phyloP scores from a whole-genome alignment of 2,888 invertebrate species.

The Euclidia mi region DNA sequence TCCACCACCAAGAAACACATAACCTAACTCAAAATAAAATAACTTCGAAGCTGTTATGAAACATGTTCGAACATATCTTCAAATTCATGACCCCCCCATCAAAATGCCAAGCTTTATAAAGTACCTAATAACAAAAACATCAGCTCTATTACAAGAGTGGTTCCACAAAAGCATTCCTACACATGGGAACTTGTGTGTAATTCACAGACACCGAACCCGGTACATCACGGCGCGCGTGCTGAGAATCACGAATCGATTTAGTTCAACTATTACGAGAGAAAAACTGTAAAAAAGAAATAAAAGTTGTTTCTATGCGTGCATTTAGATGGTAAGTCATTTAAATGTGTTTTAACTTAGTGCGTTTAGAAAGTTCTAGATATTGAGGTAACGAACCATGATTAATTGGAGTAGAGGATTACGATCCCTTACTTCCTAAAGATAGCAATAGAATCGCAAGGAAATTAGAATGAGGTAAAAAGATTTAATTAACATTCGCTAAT shows the following conservation, averaged over 20 bases:
- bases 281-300: slow-evolving; percentile 27
- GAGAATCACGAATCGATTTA: slow-evolving; percentile 77
- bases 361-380: not conserved
- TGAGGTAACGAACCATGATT: no score
- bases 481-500: no score
- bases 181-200: slow-evolving; percentile 49
- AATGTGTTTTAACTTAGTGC: not conserved
- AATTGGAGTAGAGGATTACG: no score
- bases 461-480: no score
- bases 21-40: no score
- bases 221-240: slow-evolving; percentile 74
- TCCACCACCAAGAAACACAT: no score
- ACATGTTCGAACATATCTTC: no score
- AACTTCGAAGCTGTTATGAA: no score
- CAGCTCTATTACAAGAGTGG: slow-evolving; percentile 10
- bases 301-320: slow-evolving; percentile 27
- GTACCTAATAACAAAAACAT: slow-evolving; percentile 12
- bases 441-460: no score
- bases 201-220: slow-evolving; percentile 70
- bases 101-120: slow-evolving; percentile 13
- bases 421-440: no score
- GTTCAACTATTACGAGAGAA: slow-evolving; percentile 48
- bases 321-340: not conserved
- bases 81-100: slow-evolving; percentile 11
- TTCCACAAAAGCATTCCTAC: slow-evolving; percentile 21